Percentiles rank a stretch among this genome's conserved stretches.
phyloP scores from a whole-genome alignment of 2,888 invertebrate species.

The Tetropium fuscum region DNA sequence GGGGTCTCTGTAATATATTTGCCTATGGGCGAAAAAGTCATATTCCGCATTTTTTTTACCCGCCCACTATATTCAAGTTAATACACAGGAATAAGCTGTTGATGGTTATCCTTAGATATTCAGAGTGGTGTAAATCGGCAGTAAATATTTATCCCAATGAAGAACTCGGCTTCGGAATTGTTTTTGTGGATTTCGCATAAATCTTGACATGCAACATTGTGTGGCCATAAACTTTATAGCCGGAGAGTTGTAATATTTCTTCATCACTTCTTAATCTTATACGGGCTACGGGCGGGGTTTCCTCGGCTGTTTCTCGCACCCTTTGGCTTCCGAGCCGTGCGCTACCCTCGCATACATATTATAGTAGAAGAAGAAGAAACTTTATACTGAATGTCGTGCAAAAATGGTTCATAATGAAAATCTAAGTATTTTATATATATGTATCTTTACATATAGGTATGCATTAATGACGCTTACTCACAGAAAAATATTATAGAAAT shows the following conservation, averaged over 20 bases:
- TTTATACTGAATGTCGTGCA: no score
- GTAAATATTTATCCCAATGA: constrained; percentile 10
- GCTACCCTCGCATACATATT: constrained; percentile 35
- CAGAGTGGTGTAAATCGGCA: constrained; percentile 4
- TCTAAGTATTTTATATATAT: no score
- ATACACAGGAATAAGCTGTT: no score
- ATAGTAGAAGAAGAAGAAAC: no score
- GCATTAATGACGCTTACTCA: no score
- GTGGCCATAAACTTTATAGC: constrained; percentile 43
- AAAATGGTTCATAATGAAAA: no score
- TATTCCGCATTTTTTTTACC: no score
- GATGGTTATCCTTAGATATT: neutral
- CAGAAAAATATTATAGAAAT: no score
- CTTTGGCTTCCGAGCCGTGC: constrained; percentile 10
- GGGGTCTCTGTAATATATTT: no score
- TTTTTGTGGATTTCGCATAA: constrained; percentile 39
- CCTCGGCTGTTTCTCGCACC: constrained; percentile 32
- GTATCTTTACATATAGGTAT: no score
- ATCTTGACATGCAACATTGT: constrained; percentile 40
- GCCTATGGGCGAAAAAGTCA: no score
- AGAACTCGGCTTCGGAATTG: constrained; percentile 23
- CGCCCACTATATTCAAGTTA: no score
- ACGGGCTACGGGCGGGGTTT: constrained; percentile 32
- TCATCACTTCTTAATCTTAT: constrained; percentile 53
- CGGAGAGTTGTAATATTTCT: constrained; percentile 46